A percentile compares a stretch with the other conserved stretches of the same genome.
phyloP scores from a whole-genome alignment of 2,113 vertebrate species.

The Callocephalon fimbriatum region DNA sequence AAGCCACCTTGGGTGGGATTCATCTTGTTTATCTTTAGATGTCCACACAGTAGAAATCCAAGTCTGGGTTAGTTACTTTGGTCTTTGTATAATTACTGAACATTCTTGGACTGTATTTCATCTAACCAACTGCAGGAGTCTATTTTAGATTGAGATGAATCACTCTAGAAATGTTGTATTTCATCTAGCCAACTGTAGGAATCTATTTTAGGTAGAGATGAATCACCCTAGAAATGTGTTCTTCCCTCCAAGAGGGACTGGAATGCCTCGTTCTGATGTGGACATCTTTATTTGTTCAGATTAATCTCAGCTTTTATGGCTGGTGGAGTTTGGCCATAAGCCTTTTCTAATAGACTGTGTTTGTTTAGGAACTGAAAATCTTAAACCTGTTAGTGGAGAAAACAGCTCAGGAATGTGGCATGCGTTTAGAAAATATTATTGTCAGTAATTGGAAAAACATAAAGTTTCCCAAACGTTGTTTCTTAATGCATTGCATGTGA shows the following conservation, averaged over 20 bases:
- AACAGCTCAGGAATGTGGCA: background rate
- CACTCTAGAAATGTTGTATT: conserved; percentile 49
- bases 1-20: background rate
- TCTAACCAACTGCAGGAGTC: background rate
- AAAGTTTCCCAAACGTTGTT: background rate
- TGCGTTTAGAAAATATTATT: background rate
- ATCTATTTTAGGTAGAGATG: conserved; percentile 45
- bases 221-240: conserved; percentile 25
- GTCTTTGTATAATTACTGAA: background rate
- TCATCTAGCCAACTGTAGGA: conserved; percentile 24
- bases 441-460: background rate
- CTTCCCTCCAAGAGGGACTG: background rate
- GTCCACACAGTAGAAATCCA: too few species aligned
- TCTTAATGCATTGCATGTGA: background rate
- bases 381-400: background rate
- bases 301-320: background rate
- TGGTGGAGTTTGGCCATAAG: background rate
- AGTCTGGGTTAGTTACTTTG: background rate
- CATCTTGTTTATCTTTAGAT: background rate
- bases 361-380: background rate
- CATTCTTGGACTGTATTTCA: background rate
- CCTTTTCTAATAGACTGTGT: background rate
- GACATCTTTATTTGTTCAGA: background rate
- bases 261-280: background rate
- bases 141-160: conserved; percentile 61